These are phyloP conservation scores for Cynopterus brachyotis DNA, from an alignment of 2,113 vertebrate genomes.

Conservation along the genomic window DNA sequence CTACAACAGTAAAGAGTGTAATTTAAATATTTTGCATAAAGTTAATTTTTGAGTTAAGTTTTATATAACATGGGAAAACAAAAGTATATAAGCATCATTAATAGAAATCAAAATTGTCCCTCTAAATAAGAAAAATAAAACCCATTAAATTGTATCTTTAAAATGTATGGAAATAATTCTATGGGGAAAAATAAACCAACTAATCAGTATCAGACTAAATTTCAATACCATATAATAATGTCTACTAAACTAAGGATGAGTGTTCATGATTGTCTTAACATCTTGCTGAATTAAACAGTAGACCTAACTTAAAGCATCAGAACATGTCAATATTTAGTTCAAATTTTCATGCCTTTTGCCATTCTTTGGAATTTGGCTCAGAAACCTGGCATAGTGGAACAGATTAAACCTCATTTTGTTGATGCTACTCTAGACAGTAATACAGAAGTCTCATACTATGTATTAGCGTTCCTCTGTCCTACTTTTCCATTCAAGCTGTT, in stretches of 20 bases:
- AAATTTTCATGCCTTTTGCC: background rate
- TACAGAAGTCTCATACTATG: background rate
- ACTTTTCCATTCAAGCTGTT: background rate
- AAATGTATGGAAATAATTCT: background rate
- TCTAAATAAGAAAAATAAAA: background rate
- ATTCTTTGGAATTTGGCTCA: background rate
- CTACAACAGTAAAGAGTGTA: background rate
- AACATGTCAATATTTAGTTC: background rate
- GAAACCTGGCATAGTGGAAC: background rate
- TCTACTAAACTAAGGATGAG: background rate
- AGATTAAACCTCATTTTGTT: background rate
- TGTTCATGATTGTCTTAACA: background rate
- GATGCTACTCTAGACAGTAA: background rate
- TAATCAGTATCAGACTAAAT: background rate
- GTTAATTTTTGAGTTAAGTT: background rate
- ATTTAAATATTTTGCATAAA: conserved; percentile 33
- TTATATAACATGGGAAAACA: background rate
- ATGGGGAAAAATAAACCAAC: background rate
- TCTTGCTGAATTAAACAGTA: background rate
- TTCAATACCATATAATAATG: conserved; percentile 1
- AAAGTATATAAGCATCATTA: background rate
- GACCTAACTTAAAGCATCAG: background rate
- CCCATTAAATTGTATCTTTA: background rate
- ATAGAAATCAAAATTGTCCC: background rate
- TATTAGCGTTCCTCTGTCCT: background rate